phyloP scores from a whole-genome alignment of 2,113 vertebrate genomes.

The Pygoscelis adeliae region DNA sequence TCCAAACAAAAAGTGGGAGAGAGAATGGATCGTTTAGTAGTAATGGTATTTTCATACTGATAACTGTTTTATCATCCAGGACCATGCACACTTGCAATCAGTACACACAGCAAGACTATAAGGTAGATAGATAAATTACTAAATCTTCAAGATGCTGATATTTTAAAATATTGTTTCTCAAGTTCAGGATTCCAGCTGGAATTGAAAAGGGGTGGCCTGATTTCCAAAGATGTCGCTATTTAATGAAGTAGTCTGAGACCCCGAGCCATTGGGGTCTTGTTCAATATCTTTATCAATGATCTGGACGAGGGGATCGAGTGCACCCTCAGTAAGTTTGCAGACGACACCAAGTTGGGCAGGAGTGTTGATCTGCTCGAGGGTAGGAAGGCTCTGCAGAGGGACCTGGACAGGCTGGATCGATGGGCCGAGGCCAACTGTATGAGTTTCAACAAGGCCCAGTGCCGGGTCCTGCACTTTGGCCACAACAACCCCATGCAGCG shows the following conservation, averaged over 20 bases:
- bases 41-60: neutral
- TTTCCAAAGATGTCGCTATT: neutral
- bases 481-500: too few species aligned
- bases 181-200: neutral
- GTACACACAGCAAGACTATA: neutral
- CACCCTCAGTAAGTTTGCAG: too few species aligned
- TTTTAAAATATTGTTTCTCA: neutral
- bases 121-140: neutral
- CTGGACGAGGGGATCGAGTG: too few species aligned
- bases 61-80: neutral
- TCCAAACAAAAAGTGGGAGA: neutral
- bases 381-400: too few species aligned
- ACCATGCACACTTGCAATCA: neutral
- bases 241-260: neutral
- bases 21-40: neutral
- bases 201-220: neutral
- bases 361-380: too few species aligned
- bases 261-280: too few species aligned
- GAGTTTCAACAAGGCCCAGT: too few species aligned
- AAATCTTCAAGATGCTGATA: neutral
- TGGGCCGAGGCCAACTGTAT: too few species aligned
- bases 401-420: too few species aligned
- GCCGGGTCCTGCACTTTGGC: too few species aligned
- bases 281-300: too few species aligned
- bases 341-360: too few species aligned